phyloP scores from a whole-genome alignment of 2,113 vertebrate species.

The Dicentrarchus labrax region DNA sequence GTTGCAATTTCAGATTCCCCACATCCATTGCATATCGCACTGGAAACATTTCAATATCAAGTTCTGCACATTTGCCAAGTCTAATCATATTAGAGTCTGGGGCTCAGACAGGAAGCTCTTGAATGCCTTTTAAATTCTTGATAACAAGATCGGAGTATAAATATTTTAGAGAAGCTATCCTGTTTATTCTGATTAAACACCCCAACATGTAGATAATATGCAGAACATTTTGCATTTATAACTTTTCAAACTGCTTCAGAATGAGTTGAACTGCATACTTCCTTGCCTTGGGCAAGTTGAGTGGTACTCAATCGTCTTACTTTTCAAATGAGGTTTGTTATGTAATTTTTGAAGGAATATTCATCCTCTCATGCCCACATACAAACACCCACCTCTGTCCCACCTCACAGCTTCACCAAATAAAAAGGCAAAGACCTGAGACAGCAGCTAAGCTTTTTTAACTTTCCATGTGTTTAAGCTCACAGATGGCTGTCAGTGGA shows the following conservation, averaged over 20 bases:
- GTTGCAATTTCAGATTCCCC: not conserved
- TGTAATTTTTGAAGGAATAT: conserved; percentile 36
- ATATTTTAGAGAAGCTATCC: not conserved
- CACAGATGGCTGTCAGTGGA: not conserved
- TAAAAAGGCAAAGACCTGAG: not conserved
- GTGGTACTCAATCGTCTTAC: not conserved
- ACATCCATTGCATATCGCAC: not conserved
- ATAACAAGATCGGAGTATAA: not conserved
- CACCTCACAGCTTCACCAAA: not conserved
- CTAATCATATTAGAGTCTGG: not conserved
- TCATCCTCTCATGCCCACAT: conserved; percentile 3
- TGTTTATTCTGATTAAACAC: not conserved
- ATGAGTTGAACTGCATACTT: not conserved
- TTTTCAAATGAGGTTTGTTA: conserved; percentile 21
- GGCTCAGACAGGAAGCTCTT: not conserved
- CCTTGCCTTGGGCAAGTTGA: not conserved
- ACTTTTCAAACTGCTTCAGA: not conserved
- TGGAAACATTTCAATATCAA: conserved; percentile 10
- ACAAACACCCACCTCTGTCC: conserved; percentile 1
- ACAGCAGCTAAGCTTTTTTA: not conserved
- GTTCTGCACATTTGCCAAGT: not conserved
- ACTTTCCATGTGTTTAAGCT: not conserved
- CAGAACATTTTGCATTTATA: not conserved
- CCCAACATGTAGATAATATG: not conserved
- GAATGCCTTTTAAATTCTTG: conserved; percentile 2